Percentiles rank a stretch among this genome's conserved stretches.
Conservation (phyloP, 1,140 invertebrate species). For the Andricus grossulariae region DNA sequence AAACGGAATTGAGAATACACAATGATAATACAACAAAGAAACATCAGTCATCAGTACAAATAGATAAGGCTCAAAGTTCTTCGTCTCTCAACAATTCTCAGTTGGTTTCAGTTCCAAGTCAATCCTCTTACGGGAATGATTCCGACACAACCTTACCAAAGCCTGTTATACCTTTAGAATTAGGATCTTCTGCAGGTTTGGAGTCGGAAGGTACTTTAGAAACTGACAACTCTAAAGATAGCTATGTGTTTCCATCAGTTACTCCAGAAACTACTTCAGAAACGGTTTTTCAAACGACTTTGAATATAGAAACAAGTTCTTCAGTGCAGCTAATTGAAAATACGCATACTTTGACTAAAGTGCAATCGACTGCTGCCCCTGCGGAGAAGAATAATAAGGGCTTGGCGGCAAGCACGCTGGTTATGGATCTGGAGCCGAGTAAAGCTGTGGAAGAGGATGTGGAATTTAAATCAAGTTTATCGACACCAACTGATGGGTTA, state of each 20-base stretch:
- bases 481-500: constrained; percentile 65
- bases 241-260: constrained; percentile 32
- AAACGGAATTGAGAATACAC: not conserved
- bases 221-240: constrained; percentile 22
- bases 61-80: constrained; percentile 22
- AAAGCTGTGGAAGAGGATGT: constrained; percentile 44
- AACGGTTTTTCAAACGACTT: constrained; percentile 60
- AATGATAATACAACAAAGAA: not conserved
- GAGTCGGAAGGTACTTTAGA: not conserved
- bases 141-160: not conserved
- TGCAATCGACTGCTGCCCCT: constrained; percentile 56
- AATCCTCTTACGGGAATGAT: not conserved
- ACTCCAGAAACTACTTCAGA: constrained; percentile 47
- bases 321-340: constrained; percentile 69
- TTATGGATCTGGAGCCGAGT: constrained; percentile 62
- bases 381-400: constrained; percentile 46
- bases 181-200: not conserved
- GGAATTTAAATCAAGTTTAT: constrained; percentile 45
- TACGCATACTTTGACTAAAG: constrained; percentile 51
- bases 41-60: not conserved
- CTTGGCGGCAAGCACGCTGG: not conserved
- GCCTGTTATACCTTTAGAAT: not conserved
- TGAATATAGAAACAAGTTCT: constrained; percentile 71
- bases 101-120: constrained; percentile 12
- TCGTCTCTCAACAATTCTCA: constrained; percentile 30